These are phyloP conservation scores for Scortum barcoo DNA, from an alignment of 2,113 vertebrate genomes.

Conservation along the genomic window DNA sequence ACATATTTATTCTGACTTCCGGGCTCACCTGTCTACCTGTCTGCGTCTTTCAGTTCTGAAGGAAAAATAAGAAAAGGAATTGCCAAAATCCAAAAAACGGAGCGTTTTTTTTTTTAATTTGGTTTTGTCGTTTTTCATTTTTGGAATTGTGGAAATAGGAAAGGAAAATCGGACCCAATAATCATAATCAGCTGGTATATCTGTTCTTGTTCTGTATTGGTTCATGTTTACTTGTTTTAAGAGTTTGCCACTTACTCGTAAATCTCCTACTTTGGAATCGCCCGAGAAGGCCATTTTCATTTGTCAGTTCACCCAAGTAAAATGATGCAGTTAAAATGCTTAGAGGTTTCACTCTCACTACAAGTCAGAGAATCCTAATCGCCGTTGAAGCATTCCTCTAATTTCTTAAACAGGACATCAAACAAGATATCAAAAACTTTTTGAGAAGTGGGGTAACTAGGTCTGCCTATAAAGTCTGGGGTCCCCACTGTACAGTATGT, in stretches of 20 bases:
- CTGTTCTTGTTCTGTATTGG: neutral
- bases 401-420: neutral
- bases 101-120: too few species aligned
- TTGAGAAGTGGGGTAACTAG: neutral
- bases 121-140: too few species aligned
- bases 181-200: neutral
- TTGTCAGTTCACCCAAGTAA: neutral
- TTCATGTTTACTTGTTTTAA: neutral
- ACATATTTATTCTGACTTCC: too few species aligned
- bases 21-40: too few species aligned
- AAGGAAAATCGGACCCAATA: too few species aligned
- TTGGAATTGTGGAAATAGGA: too few species aligned
- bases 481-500: neutral
- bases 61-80: too few species aligned
- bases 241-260: neutral
- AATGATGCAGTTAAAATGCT: neutral
- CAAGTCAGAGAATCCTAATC: neutral
- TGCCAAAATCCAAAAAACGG: too few species aligned
- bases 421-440: conserved; percentile 5
- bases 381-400: neutral
- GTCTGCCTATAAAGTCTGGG: neutral
- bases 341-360: neutral
- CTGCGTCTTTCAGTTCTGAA: too few species aligned
- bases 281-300: neutral
- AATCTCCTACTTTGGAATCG: neutral